Conservation (phyloP, 2,888 invertebrate species). For the Chelonus formosanus region DNA sequence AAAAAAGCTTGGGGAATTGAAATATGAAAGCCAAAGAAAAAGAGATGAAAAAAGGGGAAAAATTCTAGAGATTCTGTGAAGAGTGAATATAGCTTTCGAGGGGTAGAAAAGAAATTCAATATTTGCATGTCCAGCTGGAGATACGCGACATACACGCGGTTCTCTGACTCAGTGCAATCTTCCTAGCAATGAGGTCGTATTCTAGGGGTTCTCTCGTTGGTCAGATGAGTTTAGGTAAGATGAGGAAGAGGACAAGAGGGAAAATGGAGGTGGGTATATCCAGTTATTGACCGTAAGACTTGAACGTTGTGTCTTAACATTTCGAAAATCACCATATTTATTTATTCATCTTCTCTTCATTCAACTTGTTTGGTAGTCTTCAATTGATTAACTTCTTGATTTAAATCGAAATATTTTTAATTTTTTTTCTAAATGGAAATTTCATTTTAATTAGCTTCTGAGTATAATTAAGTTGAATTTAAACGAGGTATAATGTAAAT, state of each 20-base stretch:
- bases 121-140: constrained; percentile 51
- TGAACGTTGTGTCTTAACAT: constrained; percentile 20
- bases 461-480: too few species aligned
- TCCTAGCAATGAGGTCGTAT: constrained; percentile 43
- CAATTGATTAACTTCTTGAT: too few species aligned
- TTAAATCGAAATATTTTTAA: too few species aligned
- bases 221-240: constrained; percentile 24
- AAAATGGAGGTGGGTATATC: constrained; percentile 54
- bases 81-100: constrained; percentile 17
- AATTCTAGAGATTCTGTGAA: constrained; percentile 4
- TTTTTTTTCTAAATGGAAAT: constrained; percentile 19
- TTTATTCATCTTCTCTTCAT: neutral
- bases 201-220: constrained; percentile 36
- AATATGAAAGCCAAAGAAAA: too few species aligned
- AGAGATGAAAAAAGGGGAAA: neutral
- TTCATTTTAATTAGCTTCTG: too few species aligned
- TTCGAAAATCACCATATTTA: neutral
- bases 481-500: too few species aligned
- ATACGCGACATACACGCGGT: constrained; percentile 19
- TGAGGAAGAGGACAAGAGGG: constrained; percentile 30
- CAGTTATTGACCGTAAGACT: constrained; percentile 63
- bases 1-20: too few species aligned
- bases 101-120: constrained; percentile 48
- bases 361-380: neutral
- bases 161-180: constrained; percentile 34